phyloP scores from a whole-genome alignment of 2,888 invertebrate genomes.

The Linnaemya vulpina region DNA sequence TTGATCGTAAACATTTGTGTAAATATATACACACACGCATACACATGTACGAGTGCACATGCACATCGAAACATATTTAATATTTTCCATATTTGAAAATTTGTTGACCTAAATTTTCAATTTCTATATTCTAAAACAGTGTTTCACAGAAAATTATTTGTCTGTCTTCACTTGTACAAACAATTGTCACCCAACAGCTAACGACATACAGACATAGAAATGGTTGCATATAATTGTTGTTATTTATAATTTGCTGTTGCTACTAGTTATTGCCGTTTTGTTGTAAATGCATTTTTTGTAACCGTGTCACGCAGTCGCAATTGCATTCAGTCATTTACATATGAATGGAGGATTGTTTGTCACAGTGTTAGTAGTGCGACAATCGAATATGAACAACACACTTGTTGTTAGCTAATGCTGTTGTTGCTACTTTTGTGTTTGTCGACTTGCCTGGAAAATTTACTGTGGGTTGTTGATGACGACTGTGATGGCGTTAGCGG shows the following conservation, averaged over 20 bases:
- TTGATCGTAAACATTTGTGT: constrained; percentile 10
- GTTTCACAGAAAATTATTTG: constrained; percentile 9
- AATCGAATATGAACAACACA: constrained; percentile 51
- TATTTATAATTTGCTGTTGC: constrained; percentile 3
- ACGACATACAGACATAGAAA: constrained; percentile 11
- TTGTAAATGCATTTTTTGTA: constrained; percentile 64
- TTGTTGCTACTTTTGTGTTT: constrained; percentile 16
- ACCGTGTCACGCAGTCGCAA: constrained; percentile 73
- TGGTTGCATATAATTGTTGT: neutral
- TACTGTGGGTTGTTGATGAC: constrained; percentile 12
- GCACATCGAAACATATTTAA: too few species aligned
- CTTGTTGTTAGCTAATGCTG: constrained; percentile 21
- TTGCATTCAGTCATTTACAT: constrained; percentile 55
- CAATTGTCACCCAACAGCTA: constrained; percentile 42
- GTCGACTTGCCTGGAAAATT: constrained; percentile 38
- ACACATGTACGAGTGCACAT: too few species aligned
- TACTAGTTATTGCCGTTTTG: constrained; percentile 23
- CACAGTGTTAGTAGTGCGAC: constrained; percentile 65
- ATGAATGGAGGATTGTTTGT: constrained; percentile 51
- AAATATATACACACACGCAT: too few species aligned
- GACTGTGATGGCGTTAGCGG: constrained; percentile 47
- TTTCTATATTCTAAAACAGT: constrained; percentile 64
- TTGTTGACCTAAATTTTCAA: constrained; percentile 70
- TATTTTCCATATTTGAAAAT: constrained; percentile 41
- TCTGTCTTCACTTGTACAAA: constrained; percentile 19